Percentiles rank a stretch among this genome's conserved stretches.
phyloP scores from a whole-genome alignment of 2,888 invertebrate genomes.

The Alloplasta piceator region DNA sequence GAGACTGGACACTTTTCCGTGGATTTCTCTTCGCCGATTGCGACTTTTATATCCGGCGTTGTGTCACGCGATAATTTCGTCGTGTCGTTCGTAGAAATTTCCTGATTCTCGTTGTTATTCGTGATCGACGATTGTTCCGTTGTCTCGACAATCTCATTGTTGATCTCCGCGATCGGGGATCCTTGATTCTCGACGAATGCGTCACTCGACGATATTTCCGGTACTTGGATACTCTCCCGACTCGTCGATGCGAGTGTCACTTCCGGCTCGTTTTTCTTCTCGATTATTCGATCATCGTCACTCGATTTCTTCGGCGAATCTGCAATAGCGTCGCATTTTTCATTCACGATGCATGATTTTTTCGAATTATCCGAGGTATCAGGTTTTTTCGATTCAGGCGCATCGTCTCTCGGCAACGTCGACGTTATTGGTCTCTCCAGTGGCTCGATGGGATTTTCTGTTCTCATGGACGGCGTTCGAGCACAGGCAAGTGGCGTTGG shows the following conservation, averaged over 20 bases:
- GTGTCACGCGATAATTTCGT: neutral
- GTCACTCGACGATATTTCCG: slow-evolving; percentile 78
- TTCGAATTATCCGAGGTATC: slow-evolving; percentile 40
- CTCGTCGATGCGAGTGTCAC: slow-evolving; percentile 9
- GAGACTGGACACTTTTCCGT: neutral
- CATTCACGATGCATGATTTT: slow-evolving; percentile 12
- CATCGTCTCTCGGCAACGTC: slow-evolving; percentile 13
- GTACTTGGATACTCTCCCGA: slow-evolving; percentile 76
- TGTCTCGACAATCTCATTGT: slow-evolving; percentile 14
- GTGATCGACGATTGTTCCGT: neutral
- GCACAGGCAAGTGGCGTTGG: slow-evolving; percentile 46
- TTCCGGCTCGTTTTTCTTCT: neutral
- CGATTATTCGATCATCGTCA: neutral
- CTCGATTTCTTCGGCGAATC: slow-evolving; percentile 69
- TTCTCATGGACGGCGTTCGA: slow-evolving; percentile 34
- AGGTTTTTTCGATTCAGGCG: slow-evolving; percentile 46
- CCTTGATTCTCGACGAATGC: slow-evolving; percentile 63
- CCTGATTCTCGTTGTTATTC: neutral
- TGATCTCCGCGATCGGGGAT: slow-evolving; percentile 47
- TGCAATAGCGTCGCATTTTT: slow-evolving; percentile 3
- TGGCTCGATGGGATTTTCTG: slow-evolving; percentile 34
- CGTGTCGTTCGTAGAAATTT: neutral
- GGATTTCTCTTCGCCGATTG: neutral
- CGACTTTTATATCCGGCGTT: neutral
- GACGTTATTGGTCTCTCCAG: slow-evolving; percentile 4